Evolutionary conservation across 1,140 invertebrate species (phyloP), one percentile per base, ranked within the genome.

Genomic region (Drosophila tropicalis): DNA sequence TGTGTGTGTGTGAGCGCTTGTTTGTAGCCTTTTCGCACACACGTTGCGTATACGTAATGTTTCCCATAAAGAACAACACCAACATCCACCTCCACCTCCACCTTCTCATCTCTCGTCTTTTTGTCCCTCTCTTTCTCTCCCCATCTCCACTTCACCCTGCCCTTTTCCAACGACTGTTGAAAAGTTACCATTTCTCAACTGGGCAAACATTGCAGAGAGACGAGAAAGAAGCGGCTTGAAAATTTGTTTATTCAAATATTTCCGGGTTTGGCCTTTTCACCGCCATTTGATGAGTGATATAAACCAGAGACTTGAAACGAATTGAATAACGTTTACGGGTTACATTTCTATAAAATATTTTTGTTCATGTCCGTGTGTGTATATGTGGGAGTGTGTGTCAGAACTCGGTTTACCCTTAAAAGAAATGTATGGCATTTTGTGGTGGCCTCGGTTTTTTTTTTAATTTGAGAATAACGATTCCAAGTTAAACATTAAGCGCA

Each of bases 21-120:
- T 65, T 69, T 78, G 72, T 86, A 76, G 83, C 79, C 79, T 76
- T 87, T 87, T 76, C 80, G 83, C 72, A 89, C 79, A 86, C 84
- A 87, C 84, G 83, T 79, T 89, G 83, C 83, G 83, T 87, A 87
- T 87, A 89, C 83, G 83, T 87, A 86, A 78, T 87, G 71, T 61
- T 79, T 62, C 12, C 54, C 62, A 73, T 87, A 79, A 87, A 82
- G 71, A 86, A 81, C 83, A 75, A 75, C 65, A 70, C 54, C 39
- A 19, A 66, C 9, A 29, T n/a, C 32, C 36, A 39, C 2, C 47
- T 39, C 36, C 47, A 22, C 44, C 44, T 47, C 9, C 44, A 47
- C 17, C 44, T 19, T 2, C 15, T 22, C 44, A 47, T 47, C 44
- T 47, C 44, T 19, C 22, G 19, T 15, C 9, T 7, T 29, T 29